Percentiles rank a stretch among this genome's conserved stretches.
Evolutionary conservation across 2,888 invertebrate species (phyloP).

Genomic region (Apantesis nais): DNA sequence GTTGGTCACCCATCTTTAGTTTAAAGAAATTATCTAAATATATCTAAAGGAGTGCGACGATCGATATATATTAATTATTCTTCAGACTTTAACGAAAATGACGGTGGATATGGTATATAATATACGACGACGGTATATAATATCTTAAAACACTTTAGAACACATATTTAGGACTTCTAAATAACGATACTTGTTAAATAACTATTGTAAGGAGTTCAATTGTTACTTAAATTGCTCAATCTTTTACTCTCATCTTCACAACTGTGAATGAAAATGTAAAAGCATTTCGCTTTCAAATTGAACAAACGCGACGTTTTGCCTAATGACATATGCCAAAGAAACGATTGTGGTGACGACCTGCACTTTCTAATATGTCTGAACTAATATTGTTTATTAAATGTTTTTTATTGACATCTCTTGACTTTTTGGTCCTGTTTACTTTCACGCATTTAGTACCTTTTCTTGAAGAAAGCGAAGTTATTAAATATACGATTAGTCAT

Average conservation of each 20-base stretch:
- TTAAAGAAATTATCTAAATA: neutral
- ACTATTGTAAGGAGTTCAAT: conserved; percentile 45
- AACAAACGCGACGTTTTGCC: conserved; percentile 59
- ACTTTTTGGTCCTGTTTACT: conserved; percentile 43
- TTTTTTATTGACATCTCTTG: conserved; percentile 48
- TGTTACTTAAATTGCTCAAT: conserved; percentile 54
- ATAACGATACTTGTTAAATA: conserved; percentile 40
- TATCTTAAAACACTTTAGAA: conserved; percentile 22
- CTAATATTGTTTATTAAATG: conserved; percentile 53
- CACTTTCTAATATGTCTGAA: conserved; percentile 66
- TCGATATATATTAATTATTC: neutral
- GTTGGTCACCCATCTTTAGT: neutral
- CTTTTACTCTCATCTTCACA: conserved; percentile 50
- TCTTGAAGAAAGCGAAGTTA: conserved; percentile 10
- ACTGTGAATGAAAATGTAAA: conserved; percentile 54
- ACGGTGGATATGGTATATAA: neutral
- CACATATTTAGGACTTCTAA: conserved; percentile 21
- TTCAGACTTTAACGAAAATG: neutral
- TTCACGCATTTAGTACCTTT: conserved; percentile 31
- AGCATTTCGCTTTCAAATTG: conserved; percentile 63
- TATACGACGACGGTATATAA: conserved; percentile 10
- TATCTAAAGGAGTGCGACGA: neutral
- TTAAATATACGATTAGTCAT: conserved; percentile 27
- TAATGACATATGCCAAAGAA: conserved; percentile 63
- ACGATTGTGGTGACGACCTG: conserved; percentile 64